Evolutionary conservation across 2,888 invertebrate species (phyloP), one percentile per base, ranked within the genome.

Genomic region (Cheilosia grossa): DNA sequence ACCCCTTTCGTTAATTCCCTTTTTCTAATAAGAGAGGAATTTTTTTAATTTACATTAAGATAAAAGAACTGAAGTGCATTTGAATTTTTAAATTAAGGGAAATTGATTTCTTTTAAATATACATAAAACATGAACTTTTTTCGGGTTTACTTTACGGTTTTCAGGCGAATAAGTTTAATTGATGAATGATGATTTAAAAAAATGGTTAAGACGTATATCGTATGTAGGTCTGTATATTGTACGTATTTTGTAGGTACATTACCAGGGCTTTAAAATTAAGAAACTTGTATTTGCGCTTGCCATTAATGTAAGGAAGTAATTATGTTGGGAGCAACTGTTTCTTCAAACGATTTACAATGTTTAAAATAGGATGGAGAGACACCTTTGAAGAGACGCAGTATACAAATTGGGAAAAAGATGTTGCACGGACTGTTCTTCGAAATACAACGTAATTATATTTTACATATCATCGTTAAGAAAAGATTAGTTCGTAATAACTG

Each of bases 21-120:
- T 81, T 85, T 81, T 81, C 75, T 81, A 85, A 85, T 85, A 85
- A 81, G 64, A 81, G 81, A 81, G 81, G 81, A 85, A 74, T 83
- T 85, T 85, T 79, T 81, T 85, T 81, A 81, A 85, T 85, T 85
- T 81, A 85, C 85, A 85, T 85, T 85, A 85, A 85, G 81, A 85
- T 85, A 85, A 85, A 81, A 81, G 85, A 81, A 85, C 49, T 85
- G 81, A 81, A 81, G 81, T 85, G 85, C 85, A 85, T 81, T 85
- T 85, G 81, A 85, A 85, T 77, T 81, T 81, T 81, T 81, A 81
- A 85, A 81, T 77, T 77, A 81, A 81, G 70, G 75, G 61, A 85
- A 81, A 81, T 85, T 81, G 75, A 81, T 81, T 85, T 75, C 75
- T 81, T 66, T 51, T 49, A n/a, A 33, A 17, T 27, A 64, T 79